These are phyloP conservation scores for Clunio marinus DNA, from an alignment of 2,888 invertebrate species.

Conservation along the genomic window DNA sequence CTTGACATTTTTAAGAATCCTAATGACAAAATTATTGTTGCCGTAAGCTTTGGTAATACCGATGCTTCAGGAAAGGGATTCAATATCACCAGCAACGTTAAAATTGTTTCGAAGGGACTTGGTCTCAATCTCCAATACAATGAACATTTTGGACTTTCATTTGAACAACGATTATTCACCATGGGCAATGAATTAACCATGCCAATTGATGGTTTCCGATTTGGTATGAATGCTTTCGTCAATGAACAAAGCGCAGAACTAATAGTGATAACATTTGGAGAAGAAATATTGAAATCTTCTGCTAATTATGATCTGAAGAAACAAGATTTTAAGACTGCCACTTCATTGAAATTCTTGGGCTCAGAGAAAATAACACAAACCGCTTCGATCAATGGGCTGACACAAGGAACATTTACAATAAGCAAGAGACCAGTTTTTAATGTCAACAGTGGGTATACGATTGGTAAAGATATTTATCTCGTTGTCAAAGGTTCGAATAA, in stretches of 20 bases:
- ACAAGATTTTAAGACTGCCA: constrained; percentile 42
- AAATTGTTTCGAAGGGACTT: constrained; percentile 53
- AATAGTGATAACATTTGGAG: constrained; percentile 43
- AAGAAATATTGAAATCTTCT: constrained; percentile 44
- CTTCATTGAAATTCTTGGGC: constrained; percentile 44
- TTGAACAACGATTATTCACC: constrained; percentile 45
- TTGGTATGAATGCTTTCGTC: constrained; percentile 44
- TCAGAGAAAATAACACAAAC: constrained; percentile 44
- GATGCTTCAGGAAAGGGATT: constrained; percentile 46
- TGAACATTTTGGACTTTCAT: constrained; percentile 45
- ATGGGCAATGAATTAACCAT: constrained; percentile 47
- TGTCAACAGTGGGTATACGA: constrained; percentile 44
- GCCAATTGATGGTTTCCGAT: constrained; percentile 46
- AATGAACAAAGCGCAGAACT: constrained; percentile 48
- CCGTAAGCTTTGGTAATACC: constrained; percentile 45
- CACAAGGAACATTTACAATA: constrained; percentile 44
- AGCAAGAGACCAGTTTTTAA: constrained; percentile 44
- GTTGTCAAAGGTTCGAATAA: constrained; percentile 42
- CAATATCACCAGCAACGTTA: constrained; percentile 49
- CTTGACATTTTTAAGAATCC: constrained; percentile 60
- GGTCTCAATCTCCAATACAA: constrained; percentile 45
- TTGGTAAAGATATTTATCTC: constrained; percentile 25
- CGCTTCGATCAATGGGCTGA: constrained; percentile 26
- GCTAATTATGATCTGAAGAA: constrained; percentile 45
- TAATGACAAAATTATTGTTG: constrained; percentile 55